phyloP scores from a whole-genome alignment of 2,888 invertebrate species.

The Drosophila atroscutellata region DNA sequence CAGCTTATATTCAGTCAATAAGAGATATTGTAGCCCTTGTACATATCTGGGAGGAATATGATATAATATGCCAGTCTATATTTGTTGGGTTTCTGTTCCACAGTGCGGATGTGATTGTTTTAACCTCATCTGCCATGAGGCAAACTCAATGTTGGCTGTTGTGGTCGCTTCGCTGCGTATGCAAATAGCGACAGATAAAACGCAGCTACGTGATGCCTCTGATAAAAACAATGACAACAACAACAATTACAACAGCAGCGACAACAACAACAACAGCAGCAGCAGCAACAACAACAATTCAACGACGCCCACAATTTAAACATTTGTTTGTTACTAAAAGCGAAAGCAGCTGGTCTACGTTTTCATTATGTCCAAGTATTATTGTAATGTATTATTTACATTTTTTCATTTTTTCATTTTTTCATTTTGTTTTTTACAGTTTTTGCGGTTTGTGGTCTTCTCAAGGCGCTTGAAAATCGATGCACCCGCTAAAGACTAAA shows the following conservation, averaged over 20 bases:
- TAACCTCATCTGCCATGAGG: slow-evolving; percentile 30
- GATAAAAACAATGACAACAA: slow-evolving; percentile 59
- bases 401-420: slow-evolving; percentile 25
- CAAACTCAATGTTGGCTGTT: slow-evolving; percentile 50
- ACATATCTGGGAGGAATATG: slow-evolving; percentile 7
- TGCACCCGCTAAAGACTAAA: slow-evolving; percentile 59
- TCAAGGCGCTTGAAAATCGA: slow-evolving; percentile 72
- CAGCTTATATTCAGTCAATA: background rate
- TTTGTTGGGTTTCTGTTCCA: slow-evolving; percentile 33
- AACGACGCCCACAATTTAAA: slow-evolving; percentile 71
- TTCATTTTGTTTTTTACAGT: slow-evolving; percentile 37
- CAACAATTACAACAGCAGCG: slow-evolving; percentile 28
- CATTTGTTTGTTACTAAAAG: slow-evolving; percentile 66
- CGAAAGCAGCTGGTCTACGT: slow-evolving; percentile 55
- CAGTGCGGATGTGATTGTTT: slow-evolving; percentile 15
- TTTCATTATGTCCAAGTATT: slow-evolving; percentile 33
- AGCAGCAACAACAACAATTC: slow-evolving; percentile 5
- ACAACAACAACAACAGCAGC: background rate
- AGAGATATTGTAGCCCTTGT: background rate
- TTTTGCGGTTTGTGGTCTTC: slow-evolving; percentile 64
- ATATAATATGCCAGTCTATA: background rate
- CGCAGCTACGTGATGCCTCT: slow-evolving; percentile 66
- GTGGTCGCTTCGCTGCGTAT: slow-evolving; percentile 63
- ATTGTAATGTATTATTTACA: slow-evolving; percentile 23
- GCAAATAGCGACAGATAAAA: slow-evolving; percentile 73